Conservation (phyloP, 2,113 vertebrate species). For the Antennarius striatus region DNA sequence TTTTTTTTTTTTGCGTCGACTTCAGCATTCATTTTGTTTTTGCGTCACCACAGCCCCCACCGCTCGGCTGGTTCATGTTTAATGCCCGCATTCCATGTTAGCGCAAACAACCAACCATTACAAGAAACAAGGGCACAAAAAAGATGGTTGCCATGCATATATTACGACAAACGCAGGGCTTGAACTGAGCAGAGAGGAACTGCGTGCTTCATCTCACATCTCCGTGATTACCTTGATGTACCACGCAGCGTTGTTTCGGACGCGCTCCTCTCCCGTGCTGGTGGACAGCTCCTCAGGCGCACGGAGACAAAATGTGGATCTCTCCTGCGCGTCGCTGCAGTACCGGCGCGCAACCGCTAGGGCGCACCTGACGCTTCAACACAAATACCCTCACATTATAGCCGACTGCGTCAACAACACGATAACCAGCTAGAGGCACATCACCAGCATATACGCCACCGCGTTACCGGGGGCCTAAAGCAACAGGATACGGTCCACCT, state of each 20-base stretch:
- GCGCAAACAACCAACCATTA: conserved; percentile 51
- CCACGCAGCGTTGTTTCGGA: conserved; percentile 31
- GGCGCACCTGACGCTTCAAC: conserved; percentile 52
- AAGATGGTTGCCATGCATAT: conserved; percentile 45
- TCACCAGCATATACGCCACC: conserved; percentile 49
- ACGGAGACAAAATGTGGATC: conserved; percentile 28
- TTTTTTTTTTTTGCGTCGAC: conserved; percentile 7
- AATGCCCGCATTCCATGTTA: conserved; percentile 62
- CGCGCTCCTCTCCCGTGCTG: conserved; percentile 63
- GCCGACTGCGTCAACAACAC: conserved; percentile 78
- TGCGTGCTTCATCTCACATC: conserved; percentile 8
- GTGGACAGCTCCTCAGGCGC: conserved; percentile 72
- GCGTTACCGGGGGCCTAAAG: conserved; percentile 59
- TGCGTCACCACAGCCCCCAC: conserved; percentile 31
- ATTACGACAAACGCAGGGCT: conserved; percentile 42
- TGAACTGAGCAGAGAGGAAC: conserved; percentile 18
- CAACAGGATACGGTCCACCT: conserved; percentile 44
- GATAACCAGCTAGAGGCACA: conserved; percentile 63
- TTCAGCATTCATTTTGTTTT: conserved; percentile 39
- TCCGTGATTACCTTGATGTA: conserved; percentile 52
- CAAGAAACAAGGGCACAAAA: background rate
- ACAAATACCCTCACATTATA: conserved; percentile 70
- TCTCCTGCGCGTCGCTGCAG: conserved; percentile 39
- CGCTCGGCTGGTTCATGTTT: conserved; percentile 41
- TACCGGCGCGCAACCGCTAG: conserved; percentile 49